Evolutionary conservation across 35 echinoderm and acorn worm species (phyloP).

Genomic region (Diadema setosum): DNA sequence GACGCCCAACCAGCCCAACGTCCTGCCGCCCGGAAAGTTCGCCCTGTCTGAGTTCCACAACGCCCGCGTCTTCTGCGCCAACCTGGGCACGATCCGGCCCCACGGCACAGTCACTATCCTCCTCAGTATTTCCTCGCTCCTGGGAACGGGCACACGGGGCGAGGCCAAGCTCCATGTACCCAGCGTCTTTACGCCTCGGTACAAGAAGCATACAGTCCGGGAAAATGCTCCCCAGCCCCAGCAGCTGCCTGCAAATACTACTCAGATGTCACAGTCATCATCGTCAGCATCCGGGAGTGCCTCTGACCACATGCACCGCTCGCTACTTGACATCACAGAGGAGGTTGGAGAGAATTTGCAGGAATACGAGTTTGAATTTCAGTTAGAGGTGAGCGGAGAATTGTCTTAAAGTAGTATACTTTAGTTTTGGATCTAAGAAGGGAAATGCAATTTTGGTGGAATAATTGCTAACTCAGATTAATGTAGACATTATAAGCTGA

Average conservation of each 20-base stretch:
- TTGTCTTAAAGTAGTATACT: too few species aligned
- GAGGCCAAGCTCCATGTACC: constrained; percentile 59
- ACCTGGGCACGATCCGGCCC: constrained; percentile 90
- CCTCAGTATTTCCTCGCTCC: constrained; percentile 78
- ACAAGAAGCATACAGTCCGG: not conserved
- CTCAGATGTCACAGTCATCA: constrained; percentile 27
- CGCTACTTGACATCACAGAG: constrained; percentile 66
- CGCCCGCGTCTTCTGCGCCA: constrained; percentile 80
- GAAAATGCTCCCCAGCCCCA: not conserved
- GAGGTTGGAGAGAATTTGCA: constrained; percentile 55
- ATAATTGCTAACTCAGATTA: too few species aligned
- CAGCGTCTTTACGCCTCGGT: constrained; percentile 79
- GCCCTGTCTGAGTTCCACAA: constrained; percentile 82
- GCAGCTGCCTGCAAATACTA: not conserved
- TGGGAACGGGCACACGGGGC: constrained; percentile 46
- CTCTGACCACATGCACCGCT: constrained; percentile 34
- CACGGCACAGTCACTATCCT: constrained; percentile 80
- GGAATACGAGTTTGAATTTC: constrained; percentile 95
- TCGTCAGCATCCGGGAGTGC: not conserved
- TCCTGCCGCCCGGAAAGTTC: constrained; percentile 85
- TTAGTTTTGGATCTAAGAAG: too few species aligned
- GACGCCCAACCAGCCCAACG: not conserved
- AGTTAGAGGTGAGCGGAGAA: constrained; percentile 55
- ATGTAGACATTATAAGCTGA: too few species aligned
- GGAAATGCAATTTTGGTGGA: too few species aligned